These are phyloP conservation scores for Polyommatus iphigenia DNA, from an alignment of 2,888 invertebrate species.

Conservation along the genomic window DNA sequence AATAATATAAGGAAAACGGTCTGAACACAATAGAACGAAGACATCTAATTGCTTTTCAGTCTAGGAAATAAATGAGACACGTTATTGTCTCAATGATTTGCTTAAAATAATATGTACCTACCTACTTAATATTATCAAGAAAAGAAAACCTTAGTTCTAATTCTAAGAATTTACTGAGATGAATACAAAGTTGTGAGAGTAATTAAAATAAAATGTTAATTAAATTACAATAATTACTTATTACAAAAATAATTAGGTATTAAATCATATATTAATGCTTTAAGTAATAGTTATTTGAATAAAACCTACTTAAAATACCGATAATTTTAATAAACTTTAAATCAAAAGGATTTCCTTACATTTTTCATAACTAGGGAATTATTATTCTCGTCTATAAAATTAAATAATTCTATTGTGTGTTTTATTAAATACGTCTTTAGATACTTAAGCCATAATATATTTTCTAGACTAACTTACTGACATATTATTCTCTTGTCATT, in stretches of 20 bases:
- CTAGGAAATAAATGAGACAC: constrained; percentile 18
- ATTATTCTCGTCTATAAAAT: too few relatives aligned
- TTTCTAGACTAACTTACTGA: too few relatives aligned
- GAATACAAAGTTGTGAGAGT: background rate
- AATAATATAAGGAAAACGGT: constrained; percentile 8
- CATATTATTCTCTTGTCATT: too few relatives aligned
- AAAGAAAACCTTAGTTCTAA: background rate
- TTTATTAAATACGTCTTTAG: too few relatives aligned
- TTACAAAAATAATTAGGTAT: too few relatives aligned
- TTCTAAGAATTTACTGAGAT: background rate
- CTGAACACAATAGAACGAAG: background rate
- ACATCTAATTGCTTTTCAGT: constrained; percentile 26
- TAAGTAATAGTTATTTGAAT: background rate
- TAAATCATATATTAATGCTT: background rate
- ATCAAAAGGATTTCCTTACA: too few relatives aligned
- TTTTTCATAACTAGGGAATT: too few relatives aligned
- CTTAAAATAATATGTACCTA: background rate
- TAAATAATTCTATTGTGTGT: too few relatives aligned
- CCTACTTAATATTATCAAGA: background rate
- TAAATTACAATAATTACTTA: background rate
- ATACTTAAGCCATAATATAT: too few relatives aligned
- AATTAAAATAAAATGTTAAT: background rate
- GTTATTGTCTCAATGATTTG: background rate
- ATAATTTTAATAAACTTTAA: too few relatives aligned
- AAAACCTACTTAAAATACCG: background rate